Evolutionary conservation across 2,113 vertebrate genomes (phyloP), one percentile per base, ranked within the genome.

Genomic region (Murina feae): DNA sequence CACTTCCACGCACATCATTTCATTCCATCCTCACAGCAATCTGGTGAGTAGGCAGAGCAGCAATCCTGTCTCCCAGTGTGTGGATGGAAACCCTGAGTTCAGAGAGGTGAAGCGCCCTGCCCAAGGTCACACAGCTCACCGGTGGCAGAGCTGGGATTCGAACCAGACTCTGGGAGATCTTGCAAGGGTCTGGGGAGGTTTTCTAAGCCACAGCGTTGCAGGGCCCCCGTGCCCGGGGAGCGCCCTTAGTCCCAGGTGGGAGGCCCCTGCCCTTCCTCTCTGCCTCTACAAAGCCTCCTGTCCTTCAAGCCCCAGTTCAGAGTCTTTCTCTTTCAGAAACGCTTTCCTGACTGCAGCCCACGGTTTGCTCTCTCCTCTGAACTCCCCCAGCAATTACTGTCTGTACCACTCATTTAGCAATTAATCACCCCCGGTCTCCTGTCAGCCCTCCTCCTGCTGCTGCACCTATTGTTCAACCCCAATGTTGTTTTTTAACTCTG

Each of bases 351-450:
- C 74, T 37, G 47, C 81, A 89, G 39, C 71, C 47, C 86, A 6
- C n/a, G 25, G 91, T 9, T 7, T 1, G 0, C 68, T 39, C 94
- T 71, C 65, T 82, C 74, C 85, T 71, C 78, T 91, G 95, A 96
- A 94, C 95, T 65, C 75, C 71, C 30, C 23, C 13, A 84, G 90
- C 87, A 82, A 82, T 95, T 84, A 88, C 76, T 87, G 90, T 94
- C 91, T 95, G 75, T 37, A 20, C 28, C 60, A 3, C 51, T 88
- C 87, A 35, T 60, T 97, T 72, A 90, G 84, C 90, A 82, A 91
- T 95, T 79, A 94, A 93, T 93, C 92, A 91, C 80, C 87, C 44
- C 7, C 60, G 39, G 87, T 71, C 39, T 17, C 14, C 6, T 6
- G 86, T 87, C 90, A 89, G 74, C n/a, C n/a, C 76, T 58, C 35